Evolutionary conservation across 2,888 invertebrate genomes (phyloP), one percentile per base, ranked within the genome.

Genomic region (Adelphocoris suturalis): DNA sequence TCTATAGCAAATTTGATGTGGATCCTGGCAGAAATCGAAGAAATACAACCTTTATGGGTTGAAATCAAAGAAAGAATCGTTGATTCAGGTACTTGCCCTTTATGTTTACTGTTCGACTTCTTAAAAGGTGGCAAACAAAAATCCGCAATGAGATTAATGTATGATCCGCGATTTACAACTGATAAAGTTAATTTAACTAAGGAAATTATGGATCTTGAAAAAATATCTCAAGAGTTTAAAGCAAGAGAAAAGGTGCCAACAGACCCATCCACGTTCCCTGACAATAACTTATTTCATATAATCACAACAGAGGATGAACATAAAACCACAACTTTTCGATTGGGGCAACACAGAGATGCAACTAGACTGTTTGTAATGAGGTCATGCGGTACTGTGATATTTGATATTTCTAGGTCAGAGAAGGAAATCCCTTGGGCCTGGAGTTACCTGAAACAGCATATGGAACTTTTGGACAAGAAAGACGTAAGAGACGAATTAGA

Each of bases 311-410:
- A 82, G 13, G 82, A 89, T 13, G 68, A 61, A 23, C 13, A 61
- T 11, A 81, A 47, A 57, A 57, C n/a, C 46, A 11, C 61, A 14
- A 82, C 47, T 37, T 88, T 88, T 28, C 78, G 76, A 11, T 28
- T 89, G 5, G 89, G 89, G 0, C 57, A 68, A 12, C 27, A 82
- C 27, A 68, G 61, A 61, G n/a, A 47, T 16, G 48, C 82, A 19
- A 82, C 89, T 11, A 76, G 80, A 14, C n/a, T 61, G 4, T 90
- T 90, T 27, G 55, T 76, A 27, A 90, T 90, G 85, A 48, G 90
- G 23, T 78, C 90, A 1, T 89, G 89, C 76, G 82, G 46, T 0
- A 89, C 84, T 9, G 89, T 89, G 27, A 89, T 89, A 68, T 89
- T 89, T 68, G 89, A 89, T 48, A 68, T 89, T 1, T 84, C 89